A percentile compares a stretch with the other conserved stretches of the same genome.
Evolutionary conservation across 1,140 invertebrate genomes (phyloP).

Genomic region (Capitella teleta): DNA sequence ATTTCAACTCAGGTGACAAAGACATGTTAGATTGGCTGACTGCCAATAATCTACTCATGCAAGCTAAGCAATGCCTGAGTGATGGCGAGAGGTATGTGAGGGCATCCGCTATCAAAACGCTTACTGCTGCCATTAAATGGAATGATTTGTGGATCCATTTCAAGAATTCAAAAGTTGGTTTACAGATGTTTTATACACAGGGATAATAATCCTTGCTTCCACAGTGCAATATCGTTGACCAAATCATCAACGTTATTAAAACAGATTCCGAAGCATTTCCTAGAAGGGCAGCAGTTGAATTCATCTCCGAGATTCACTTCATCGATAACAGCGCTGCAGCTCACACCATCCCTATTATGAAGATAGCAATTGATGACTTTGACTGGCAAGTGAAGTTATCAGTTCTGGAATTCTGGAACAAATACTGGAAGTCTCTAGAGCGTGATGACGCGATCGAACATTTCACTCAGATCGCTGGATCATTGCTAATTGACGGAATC

Average conservation of each 20-base stretch:
- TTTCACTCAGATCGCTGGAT: no score
- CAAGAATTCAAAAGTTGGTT: no score
- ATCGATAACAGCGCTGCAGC: neutral
- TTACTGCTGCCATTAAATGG: no score
- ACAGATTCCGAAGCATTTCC: conserved; percentile 12
- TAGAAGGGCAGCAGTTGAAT: conserved; percentile 12
- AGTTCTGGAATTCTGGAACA: conserved; percentile 11
- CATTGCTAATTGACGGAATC: no score
- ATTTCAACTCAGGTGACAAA: neutral
- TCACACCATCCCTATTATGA: neutral
- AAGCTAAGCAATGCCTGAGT: neutral
- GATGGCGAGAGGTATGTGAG: conserved; percentile 5
- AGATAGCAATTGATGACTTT: conserved; percentile 11
- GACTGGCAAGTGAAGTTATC: conserved; percentile 17
- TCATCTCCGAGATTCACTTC: conserved; percentile 3
- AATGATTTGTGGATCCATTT: no score
- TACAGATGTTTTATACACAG: neutral
- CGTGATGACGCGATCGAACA: neutral
- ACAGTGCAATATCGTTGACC: conserved; percentile 1
- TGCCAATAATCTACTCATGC: neutral
- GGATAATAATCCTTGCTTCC: neutral
- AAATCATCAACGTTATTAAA: neutral
- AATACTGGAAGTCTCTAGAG: neutral
- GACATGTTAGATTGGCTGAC: neutral
- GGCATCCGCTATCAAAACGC: neutral